Percentiles rank a stretch among this genome's conserved stretches.
Evolutionary conservation across 2,113 vertebrate genomes (phyloP).

Genomic region (Chlorodrepanis virens): DNA sequence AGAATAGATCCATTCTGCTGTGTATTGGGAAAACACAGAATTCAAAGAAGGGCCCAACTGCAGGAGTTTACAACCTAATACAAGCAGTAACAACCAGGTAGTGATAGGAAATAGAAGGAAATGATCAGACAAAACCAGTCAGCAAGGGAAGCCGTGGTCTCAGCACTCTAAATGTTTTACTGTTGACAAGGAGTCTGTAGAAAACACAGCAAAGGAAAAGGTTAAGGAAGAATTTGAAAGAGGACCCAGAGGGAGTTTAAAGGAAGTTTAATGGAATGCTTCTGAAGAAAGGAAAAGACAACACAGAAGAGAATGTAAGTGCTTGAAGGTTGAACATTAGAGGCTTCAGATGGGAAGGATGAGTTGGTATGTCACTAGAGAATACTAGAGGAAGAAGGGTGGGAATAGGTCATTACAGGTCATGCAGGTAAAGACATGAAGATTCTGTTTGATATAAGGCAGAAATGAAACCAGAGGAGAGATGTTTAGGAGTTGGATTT

Average conservation of each 20-base stretch:
- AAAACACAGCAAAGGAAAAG: not conserved
- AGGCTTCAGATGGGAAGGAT: not conserved
- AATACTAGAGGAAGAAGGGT: not conserved
- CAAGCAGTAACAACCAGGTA: not conserved
- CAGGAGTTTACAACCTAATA: not conserved
- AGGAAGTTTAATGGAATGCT: conserved; percentile 26
- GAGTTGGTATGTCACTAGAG: not conserved
- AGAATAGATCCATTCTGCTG: not conserved
- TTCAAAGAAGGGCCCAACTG: not conserved
- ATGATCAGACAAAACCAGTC: not conserved
- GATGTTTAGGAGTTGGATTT: not conserved
- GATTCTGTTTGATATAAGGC: not conserved
- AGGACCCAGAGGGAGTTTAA: not conserved
- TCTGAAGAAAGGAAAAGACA: conserved; percentile 28
- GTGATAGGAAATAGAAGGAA: not conserved
- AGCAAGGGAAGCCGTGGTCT: not conserved
- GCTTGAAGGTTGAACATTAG: not conserved
- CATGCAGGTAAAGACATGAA: not conserved
- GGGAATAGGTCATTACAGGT: not conserved
- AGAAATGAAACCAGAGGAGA: not conserved
- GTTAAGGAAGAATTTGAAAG: conserved; percentile 21
- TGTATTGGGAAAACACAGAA: not conserved
- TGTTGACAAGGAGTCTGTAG: not conserved
- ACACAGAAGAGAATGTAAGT: not conserved
- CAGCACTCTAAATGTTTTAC: not conserved